phyloP scores from a whole-genome alignment of 2,113 vertebrate genomes.

The Cavia porcellus region DNA sequence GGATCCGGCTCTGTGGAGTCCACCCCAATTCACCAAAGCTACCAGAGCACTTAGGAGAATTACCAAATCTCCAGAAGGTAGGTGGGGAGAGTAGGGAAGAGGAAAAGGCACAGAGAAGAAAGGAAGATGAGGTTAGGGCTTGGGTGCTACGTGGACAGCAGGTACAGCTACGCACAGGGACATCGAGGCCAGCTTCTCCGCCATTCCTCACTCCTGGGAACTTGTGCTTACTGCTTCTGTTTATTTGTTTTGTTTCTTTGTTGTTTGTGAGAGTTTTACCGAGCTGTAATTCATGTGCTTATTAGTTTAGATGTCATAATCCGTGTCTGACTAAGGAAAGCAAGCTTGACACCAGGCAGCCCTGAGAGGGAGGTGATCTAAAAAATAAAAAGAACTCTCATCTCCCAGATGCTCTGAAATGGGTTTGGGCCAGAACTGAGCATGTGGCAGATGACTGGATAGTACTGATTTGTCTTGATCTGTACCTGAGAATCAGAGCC shows the following conservation, averaged over 20 bases:
- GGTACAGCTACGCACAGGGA: neutral
- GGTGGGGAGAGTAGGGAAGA: neutral
- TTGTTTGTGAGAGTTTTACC: neutral
- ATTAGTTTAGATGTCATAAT: neutral
- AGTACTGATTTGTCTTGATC: neutral
- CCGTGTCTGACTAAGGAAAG: neutral
- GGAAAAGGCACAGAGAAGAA: neutral
- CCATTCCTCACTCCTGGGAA: neutral
- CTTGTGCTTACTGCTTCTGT: neutral
- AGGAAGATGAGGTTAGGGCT: neutral
- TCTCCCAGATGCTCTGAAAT: neutral
- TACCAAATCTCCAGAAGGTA: constrained; percentile 44
- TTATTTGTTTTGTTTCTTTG: neutral
- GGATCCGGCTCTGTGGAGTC: neutral
- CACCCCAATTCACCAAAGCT: neutral
- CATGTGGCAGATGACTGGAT: neutral
- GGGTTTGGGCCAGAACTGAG: neutral
- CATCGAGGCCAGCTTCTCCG: neutral
- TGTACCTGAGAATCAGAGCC: neutral
- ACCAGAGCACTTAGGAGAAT: neutral
- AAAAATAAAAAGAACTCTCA: neutral
- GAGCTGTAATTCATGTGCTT: neutral
- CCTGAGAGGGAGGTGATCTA: neutral
- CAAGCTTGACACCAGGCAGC: neutral
- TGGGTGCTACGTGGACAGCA: neutral